Evolutionary conservation across 2,888 invertebrate genomes (phyloP), one percentile per base, ranked within the genome.

Genomic region (Oegoconia quadripuncta): DNA sequence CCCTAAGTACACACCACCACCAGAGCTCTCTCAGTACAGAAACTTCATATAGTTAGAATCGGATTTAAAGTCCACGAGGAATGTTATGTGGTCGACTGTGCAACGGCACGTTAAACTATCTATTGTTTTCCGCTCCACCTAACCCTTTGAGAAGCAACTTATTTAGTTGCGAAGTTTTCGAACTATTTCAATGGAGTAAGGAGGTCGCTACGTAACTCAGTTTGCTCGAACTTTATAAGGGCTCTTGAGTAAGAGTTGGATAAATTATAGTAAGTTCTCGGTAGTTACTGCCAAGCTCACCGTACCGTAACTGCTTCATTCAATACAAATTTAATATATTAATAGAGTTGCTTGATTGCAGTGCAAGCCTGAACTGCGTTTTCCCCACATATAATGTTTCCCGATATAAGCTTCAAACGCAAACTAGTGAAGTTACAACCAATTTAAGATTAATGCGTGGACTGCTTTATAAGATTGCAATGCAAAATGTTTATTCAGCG

Each of bases 91-190:
- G 27, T 13, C 14, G 14, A 27, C 13, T 27, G 12, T 27, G 13
- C 14, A 27, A 28, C 2, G 15, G 22, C 12, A 35, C 32, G 26
- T 14, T 17, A 33, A 29, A 17, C 30, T 32, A n/a, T n/a, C n/a
- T n/a, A 46, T 44, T 49, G 44, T 44, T 45, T 35, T 44, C 36
- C 36, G 37, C 37, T 39, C 29, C 40, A 46, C 28, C 34, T 44
- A 45, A 26, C 37, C 23, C 39, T 35, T 35, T 35, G 39, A 34
- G 30, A 14, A 31, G n/a, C 35, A 30, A 8, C 14, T 34, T 26
- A 35, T 26, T 35, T 30, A 30, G 30, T 25, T 16, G 34, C 13
- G 8, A 20, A 31, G 25, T 40, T 14, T 13, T 16, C 30, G 9
- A 35, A 40, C 39, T 29, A 38, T 39, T 26, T 17, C 35, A 17